Conservation (phyloP, 2,888 invertebrate species). For the Bruchidius siliquastri region DNA sequence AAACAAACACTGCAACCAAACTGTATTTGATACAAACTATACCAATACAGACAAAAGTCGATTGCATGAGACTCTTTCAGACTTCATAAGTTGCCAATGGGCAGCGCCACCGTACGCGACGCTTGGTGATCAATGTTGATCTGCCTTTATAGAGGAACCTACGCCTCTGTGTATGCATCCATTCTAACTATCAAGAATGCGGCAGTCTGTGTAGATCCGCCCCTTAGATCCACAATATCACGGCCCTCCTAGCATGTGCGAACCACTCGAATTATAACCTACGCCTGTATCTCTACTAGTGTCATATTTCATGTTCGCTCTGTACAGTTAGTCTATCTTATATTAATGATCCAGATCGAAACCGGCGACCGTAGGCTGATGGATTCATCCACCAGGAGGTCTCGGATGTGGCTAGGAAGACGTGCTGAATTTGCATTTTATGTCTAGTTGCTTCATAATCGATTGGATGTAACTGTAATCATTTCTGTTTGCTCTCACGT, state of each 20-base stretch:
- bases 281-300: not conserved
- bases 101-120: too few species aligned
- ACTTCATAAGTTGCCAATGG: too few species aligned
- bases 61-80: too few species aligned
- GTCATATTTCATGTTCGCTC: not conserved
- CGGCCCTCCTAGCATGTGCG: not conserved
- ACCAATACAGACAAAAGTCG: too few species aligned
- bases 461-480: not conserved
- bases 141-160: too few species aligned
- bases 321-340: not conserved
- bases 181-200: not conserved
- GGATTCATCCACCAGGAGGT: not conserved
- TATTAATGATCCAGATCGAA: not conserved
- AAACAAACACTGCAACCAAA: too few species aligned
- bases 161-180: not conserved
- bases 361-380: not conserved
- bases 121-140: too few species aligned
- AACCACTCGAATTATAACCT: not conserved
- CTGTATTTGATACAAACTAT: too few species aligned
- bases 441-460: not conserved
- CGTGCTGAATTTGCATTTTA: not conserved
- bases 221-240: not conserved
- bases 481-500: too few species aligned
- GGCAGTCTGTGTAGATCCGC: not conserved
- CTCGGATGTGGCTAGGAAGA: not conserved